Percentiles rank a stretch among this genome's conserved stretches.
Evolutionary conservation across 2,888 invertebrate genomes (phyloP).

Genomic region (Antheraea assamensis): DNA sequence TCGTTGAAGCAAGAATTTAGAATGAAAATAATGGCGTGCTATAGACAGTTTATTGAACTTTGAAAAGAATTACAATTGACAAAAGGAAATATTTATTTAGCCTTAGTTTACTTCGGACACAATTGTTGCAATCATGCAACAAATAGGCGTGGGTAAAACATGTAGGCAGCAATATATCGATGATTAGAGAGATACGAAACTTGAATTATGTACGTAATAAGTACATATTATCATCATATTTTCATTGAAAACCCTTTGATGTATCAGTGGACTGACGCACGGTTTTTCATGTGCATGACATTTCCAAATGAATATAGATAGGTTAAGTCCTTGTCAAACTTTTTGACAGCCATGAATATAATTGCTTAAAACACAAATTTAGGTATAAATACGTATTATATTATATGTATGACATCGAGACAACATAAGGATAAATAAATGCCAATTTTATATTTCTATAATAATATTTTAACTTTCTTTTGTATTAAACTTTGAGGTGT

Average conservation of each 20-base stretch:
- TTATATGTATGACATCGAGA: too few species aligned
- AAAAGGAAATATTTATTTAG: conserved; percentile 9
- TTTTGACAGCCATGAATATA: neutral
- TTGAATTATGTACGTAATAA: neutral
- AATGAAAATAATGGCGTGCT: neutral
- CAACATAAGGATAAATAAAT: too few species aligned
- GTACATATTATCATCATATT: neutral
- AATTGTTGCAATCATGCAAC: neutral
- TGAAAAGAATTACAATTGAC: neutral
- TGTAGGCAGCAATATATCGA: conserved; percentile 5
- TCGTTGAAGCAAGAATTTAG: neutral
- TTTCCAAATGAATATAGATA: neutral
- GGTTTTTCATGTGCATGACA: neutral
- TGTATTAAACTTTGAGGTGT: too few species aligned
- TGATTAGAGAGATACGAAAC: neutral
- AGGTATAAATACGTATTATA: too few species aligned
- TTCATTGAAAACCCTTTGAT: neutral
- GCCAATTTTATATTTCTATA: too few species aligned
- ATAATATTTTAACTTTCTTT: too few species aligned
- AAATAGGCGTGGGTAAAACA: conserved; percentile 2
- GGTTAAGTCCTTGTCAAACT: neutral
- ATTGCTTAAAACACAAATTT: too few species aligned
- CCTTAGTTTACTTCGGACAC: neutral
- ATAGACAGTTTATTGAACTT: conserved; percentile 11
- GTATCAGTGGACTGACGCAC: neutral